A percentile compares a stretch with the other conserved stretches of the same genome.
phyloP scores from a whole-genome alignment of 1,140 invertebrate genomes.

The Hydropsyche tenuis region DNA sequence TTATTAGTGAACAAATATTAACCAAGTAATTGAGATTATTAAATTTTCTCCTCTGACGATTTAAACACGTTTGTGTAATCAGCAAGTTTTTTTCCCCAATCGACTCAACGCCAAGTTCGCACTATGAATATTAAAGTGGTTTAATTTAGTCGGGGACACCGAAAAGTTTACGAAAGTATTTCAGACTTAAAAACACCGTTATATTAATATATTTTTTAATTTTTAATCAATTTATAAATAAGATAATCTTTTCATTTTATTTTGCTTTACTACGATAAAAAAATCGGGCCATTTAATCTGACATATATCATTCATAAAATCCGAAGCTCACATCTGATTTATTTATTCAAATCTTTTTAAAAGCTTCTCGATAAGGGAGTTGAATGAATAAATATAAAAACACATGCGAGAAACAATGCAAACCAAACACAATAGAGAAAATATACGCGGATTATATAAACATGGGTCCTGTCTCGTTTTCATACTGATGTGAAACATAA shows the following conservation, averaged over 20 bases:
- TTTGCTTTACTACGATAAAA: no score
- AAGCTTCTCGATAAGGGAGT: background rate
- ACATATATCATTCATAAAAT: no score
- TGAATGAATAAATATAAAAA: constrained; percentile 1
- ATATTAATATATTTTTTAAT: no score
- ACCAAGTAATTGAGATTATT: background rate
- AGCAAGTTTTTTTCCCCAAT: no score
- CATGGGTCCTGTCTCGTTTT: constrained; percentile 29
- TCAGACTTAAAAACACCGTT: background rate
- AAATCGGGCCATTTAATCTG: no score
- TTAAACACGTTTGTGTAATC: no score
- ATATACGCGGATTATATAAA: constrained; percentile 40
- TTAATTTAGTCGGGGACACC: background rate
- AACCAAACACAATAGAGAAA: constrained; percentile 21
- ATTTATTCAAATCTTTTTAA: no score
- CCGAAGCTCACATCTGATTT: no score
- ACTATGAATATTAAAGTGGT: background rate
- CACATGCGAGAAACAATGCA: constrained; percentile 8
- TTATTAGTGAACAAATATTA: no score
- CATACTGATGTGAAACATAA: constrained; percentile 20
- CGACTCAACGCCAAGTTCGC: background rate
- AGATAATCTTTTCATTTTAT: no score
- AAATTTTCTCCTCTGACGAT: background rate
- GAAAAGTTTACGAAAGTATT: background rate
- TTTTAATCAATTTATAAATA: no score